A percentile compares a stretch with the other conserved stretches of the same genome.
Evolutionary conservation across 2,113 vertebrate genomes (phyloP).

Genomic region (Halcyon malimbica): DNA sequence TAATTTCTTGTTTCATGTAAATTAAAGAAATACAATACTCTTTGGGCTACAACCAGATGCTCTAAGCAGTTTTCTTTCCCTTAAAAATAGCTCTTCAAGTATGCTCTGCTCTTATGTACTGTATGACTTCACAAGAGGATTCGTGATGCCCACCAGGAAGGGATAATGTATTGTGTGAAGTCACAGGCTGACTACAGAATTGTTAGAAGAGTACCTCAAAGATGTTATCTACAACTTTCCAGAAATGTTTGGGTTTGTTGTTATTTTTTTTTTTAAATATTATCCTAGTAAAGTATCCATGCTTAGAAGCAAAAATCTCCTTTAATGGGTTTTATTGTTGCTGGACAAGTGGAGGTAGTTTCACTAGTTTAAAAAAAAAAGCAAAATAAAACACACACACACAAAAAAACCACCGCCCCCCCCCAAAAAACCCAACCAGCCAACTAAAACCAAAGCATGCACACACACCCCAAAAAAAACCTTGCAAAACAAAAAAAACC

Average conservation of each 20-base stretch:
- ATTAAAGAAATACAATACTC: slow-evolving; percentile 47
- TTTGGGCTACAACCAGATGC: slow-evolving; percentile 7
- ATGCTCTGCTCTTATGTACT: not conserved
- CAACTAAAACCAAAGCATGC: too few relatives aligned
- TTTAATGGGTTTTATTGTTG: not conserved
- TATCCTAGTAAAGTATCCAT: not conserved
- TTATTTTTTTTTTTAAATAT: not conserved
- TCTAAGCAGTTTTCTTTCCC: slow-evolving; percentile 19
- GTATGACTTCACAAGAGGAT: not conserved
- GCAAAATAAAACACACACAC: not conserved
- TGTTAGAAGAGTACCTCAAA: not conserved
- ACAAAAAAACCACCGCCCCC: not conserved
- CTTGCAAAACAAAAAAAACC: too few relatives aligned
- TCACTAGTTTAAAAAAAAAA: not conserved
- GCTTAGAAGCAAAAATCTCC: not conserved
- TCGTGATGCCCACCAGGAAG: not conserved
- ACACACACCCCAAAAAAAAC: not conserved
- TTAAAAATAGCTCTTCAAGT: slow-evolving; percentile 9
- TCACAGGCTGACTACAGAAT: not conserved
- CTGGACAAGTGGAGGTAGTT: not conserved
- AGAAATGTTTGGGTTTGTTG: not conserved
- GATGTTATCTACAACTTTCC: not conserved
- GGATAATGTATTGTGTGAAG: not conserved
- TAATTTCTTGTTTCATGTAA: slow-evolving; percentile 65
- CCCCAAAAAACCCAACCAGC: not conserved